Conservation (phyloP, 2,113 vertebrate species). For the Ranitomeya variabilis region DNA sequence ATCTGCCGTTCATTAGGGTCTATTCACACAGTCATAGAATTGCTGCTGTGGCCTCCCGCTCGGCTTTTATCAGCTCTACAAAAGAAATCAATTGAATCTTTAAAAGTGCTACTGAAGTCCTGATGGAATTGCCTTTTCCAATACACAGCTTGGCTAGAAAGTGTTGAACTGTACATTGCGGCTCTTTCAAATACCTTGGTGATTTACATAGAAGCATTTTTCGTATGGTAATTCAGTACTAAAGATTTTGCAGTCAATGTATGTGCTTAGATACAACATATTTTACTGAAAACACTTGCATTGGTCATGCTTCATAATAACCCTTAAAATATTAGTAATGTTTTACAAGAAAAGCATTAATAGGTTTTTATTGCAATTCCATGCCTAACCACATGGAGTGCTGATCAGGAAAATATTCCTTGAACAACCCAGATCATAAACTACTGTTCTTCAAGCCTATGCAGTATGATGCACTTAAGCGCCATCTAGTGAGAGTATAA, state of each 20-base stretch:
- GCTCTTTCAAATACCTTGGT: neutral
- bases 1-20: constrained; percentile 40
- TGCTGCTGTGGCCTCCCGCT: constrained; percentile 8
- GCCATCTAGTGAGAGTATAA: neutral
- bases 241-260: neutral
- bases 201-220: neutral
- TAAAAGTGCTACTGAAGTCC: constrained; percentile 8
- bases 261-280: neutral
- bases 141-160: neutral
- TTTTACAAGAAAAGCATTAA: neutral
- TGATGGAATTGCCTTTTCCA: constrained; percentile 23
- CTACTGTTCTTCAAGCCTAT: neutral
- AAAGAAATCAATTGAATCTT: constrained; percentile 47
- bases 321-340: neutral
- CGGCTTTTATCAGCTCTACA: constrained; percentile 44
- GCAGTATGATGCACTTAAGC: neutral
- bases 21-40: constrained; percentile 12
- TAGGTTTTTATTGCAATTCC: neutral
- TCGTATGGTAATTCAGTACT: neutral
- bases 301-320: neutral
- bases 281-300: neutral
- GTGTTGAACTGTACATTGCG: neutral
- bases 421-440: neutral
- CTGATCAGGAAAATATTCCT: neutral
- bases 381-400: neutral